phyloP scores from a whole-genome alignment of 2,797 vertebrate species.

The Siniperca obscura region DNA sequence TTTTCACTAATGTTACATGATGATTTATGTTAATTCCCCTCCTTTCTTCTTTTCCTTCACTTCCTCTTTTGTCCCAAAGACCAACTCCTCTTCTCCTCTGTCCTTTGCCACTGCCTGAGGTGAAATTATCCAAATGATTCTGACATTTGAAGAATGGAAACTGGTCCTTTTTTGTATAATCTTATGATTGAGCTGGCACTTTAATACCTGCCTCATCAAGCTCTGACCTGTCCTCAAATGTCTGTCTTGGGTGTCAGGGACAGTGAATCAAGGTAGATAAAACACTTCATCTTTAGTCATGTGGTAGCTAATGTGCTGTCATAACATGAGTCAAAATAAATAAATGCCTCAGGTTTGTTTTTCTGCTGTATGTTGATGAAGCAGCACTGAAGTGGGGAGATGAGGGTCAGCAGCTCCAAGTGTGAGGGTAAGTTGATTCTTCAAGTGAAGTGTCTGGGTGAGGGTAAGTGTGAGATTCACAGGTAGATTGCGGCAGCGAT shows the following conservation, averaged over 20 bases:
- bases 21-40: not conserved
- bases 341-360: not conserved
- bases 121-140: conserved; percentile 3
- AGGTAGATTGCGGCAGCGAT: not conserved
- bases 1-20: not conserved
- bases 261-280: not conserved
- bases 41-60: not conserved
- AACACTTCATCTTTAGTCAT: conserved; percentile 15
- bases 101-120: not conserved
- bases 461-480: not conserved
- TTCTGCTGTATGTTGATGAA: not conserved
- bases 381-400: not conserved
- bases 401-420: not conserved
- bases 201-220: not conserved
- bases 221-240: conserved; percentile 16
- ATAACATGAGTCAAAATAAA: not conserved
- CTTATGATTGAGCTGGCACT: not conserved
- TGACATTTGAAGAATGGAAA: conserved; percentile 5
- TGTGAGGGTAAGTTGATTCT: not conserved
- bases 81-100: not conserved
- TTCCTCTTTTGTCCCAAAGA: not conserved
- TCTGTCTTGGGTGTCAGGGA: conserved; percentile 2
- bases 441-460: not conserved
- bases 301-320: not conserved
- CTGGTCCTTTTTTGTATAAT: not conserved